Evolutionary conservation across 2,797 vertebrate genomes (phyloP), one percentile per base, ranked within the genome.

Genomic region (Pipistrellus nathusii): DNA sequence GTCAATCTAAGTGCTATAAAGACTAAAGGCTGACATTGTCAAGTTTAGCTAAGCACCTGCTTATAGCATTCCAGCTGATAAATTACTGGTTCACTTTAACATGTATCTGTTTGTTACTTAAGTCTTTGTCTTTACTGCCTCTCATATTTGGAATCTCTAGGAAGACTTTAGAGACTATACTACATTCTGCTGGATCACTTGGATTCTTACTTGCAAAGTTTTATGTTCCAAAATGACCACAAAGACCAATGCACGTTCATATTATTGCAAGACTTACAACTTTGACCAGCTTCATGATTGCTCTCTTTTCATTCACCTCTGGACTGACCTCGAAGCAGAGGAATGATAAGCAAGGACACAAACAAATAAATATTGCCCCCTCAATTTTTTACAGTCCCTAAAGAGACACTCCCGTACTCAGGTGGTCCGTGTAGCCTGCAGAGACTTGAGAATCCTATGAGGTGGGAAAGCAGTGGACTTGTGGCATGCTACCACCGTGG

Each of bases 21-120:
- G 18, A 1, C 41, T 64, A n/a, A 68, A 15, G 2, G 92, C 8
- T 95, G 87, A 82, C 66, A 95, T 80, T 94, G 12, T 41, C 90
- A 93, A 48, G 17, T 38, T 86, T 57, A 87, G 86, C 59, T 92
- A 59, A 92, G 46, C n/a, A 53, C 91, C 92, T 94, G n/a, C 69
- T 92, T 59, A 68, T 64, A 44, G 57, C 94, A 66, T 86, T 18
- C 5, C 57, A 48, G 3, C 23, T 64, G 30, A 68, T 35, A 68
- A 81, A 38, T 3, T 68, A 17, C 8, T 72, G 17, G 77, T 88
- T 68, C 57, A 20, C 57, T 59, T 53, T 77, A n/a, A 53, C 75
- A n/a, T 23, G 6, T 4, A 87, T 86, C 1, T 59, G 2, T 15
- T 76, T 89, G 17, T 73, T 68, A 90, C 57, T 76, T 3, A 6